These are phyloP conservation scores for Chaenocephalus aceratus DNA, from an alignment of 2,113 vertebrate genomes.

Conservation along the genomic window DNA sequence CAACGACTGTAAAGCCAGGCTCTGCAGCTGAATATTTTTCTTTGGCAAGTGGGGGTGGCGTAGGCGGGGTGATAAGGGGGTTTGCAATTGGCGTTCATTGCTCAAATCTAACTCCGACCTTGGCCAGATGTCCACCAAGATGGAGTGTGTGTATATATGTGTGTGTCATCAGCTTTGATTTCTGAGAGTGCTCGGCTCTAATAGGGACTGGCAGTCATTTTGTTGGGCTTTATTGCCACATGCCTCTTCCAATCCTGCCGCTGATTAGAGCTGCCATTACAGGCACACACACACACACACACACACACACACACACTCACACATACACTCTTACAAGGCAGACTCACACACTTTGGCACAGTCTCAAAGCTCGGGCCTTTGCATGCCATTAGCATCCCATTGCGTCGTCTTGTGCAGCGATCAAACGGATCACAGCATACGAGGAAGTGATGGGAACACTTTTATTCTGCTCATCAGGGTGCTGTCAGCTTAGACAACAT, in stretches of 20 bases:
- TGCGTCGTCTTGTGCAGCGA: conserved; percentile 56
- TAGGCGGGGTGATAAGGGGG: background rate
- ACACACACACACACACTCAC: background rate
- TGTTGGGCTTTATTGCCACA: conserved; percentile 77
- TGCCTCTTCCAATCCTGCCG: conserved; percentile 72
- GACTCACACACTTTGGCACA: conserved; percentile 55
- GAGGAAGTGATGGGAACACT: conserved; percentile 60
- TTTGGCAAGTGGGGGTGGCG: background rate
- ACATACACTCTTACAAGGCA: conserved; percentile 27
- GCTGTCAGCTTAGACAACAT: conserved; percentile 62
- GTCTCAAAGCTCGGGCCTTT: conserved; percentile 60
- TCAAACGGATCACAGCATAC: conserved; percentile 59
- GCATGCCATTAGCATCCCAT: conserved; percentile 73
- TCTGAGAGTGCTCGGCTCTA: conserved; percentile 51
- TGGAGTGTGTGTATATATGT: conserved; percentile 6
- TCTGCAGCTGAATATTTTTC: background rate
- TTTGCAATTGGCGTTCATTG: conserved; percentile 23
- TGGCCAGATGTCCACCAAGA: conserved; percentile 70
- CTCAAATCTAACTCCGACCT: conserved; percentile 51
- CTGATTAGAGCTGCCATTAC: conserved; percentile 71
- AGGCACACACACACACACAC: conserved; percentile 13
- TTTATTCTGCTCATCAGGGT: conserved; percentile 55
- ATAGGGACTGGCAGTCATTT: conserved; percentile 73
- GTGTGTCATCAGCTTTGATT: conserved; percentile 35
- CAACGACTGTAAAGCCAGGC: conserved; percentile 28